These are phyloP conservation scores for Myrmophylax atrothorax DNA, from an alignment of 2,113 vertebrate species.

Conservation along the genomic window DNA sequence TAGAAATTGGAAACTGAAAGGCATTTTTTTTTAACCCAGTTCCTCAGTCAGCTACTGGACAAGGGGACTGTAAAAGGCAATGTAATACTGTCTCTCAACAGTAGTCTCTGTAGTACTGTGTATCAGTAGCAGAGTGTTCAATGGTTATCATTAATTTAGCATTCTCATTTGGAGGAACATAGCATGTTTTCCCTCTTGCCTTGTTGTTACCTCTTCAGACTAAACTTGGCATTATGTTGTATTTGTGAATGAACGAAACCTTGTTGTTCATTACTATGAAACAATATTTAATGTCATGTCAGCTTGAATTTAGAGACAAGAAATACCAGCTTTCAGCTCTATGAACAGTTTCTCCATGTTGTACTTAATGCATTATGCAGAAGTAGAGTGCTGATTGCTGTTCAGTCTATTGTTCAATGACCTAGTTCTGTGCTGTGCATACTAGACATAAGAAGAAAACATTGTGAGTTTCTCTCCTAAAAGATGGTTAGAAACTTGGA, in stretches of 20 bases:
- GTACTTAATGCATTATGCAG: slow-evolving; percentile 98
- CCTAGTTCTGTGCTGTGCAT: slow-evolving; percentile 89
- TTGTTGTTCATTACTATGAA: slow-evolving; percentile 90
- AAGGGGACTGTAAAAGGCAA: background rate
- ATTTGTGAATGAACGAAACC: slow-evolving; percentile 91
- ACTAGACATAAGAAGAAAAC: slow-evolving; percentile 75
- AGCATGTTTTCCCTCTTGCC: slow-evolving; percentile 83
- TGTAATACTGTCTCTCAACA: background rate
- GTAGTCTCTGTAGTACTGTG: slow-evolving; percentile 34
- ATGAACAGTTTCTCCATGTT: slow-evolving; percentile 89
- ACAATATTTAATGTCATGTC: slow-evolving; percentile 99
- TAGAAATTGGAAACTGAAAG: slow-evolving; percentile 5
- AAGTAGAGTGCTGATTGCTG: slow-evolving; percentile 88
- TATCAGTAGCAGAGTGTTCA: slow-evolving; percentile 76
- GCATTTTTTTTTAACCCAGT: background rate
- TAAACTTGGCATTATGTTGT: slow-evolving; percentile 90
- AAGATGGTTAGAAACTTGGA: slow-evolving; percentile 67
- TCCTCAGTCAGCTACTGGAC: background rate
- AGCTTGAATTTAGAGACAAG: slow-evolving; percentile 91
- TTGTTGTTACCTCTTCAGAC: slow-evolving; percentile 85
- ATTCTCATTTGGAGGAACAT: slow-evolving; percentile 81
- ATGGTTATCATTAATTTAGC: slow-evolving; percentile 86
- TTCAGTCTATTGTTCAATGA: slow-evolving; percentile 93
- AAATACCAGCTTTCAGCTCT: slow-evolving; percentile 91
- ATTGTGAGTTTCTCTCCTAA: slow-evolving; percentile 34